These are phyloP conservation scores for Euspilapteryx auroguttella DNA, from an alignment of 2,888 invertebrate genomes.

Conservation along the genomic window DNA sequence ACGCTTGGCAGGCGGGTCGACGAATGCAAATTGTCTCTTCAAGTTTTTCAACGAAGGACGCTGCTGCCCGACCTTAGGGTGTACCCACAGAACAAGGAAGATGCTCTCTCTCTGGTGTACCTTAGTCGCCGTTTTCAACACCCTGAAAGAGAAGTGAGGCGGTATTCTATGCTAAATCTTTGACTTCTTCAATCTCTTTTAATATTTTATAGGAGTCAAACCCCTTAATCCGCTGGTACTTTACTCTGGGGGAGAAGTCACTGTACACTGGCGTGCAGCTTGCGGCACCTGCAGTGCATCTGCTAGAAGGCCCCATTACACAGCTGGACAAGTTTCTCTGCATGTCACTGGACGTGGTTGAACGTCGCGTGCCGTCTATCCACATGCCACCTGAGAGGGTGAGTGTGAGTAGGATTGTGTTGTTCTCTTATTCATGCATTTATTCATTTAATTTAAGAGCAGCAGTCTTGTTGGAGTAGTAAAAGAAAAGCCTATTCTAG, in stretches of 20 bases:
- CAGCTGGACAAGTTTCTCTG: conserved; percentile 78
- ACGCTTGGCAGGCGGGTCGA: no score
- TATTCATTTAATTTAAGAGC: no score
- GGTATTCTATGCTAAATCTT: background rate
- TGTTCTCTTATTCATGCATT: no score
- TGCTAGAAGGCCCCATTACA: conserved; percentile 72
- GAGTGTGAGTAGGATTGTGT: conserved; percentile 17
- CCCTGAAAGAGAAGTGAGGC: no score
- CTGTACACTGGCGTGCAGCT: conserved; percentile 72
- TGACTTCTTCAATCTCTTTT: background rate
- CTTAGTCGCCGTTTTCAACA: no score
- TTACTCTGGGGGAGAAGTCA: conserved; percentile 74
- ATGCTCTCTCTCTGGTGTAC: no score
- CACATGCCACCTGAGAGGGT: conserved; percentile 85
- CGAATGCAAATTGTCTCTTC: no score
- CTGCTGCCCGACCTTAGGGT: no score
- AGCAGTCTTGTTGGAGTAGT: no score
- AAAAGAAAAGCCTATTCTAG: no score
- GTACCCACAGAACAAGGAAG: no score
- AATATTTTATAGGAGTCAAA: conserved; percentile 62
- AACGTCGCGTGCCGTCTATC: conserved; percentile 79
- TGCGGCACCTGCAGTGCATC: conserved; percentile 72
- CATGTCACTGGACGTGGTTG: conserved; percentile 82
- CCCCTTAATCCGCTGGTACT: conserved; percentile 73
- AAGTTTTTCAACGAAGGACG: no score